A percentile compares a stretch with the other conserved stretches of the same genome.
phyloP scores from a whole-genome alignment of 2,113 vertebrate species.

The Diadophis punctatus region DNA sequence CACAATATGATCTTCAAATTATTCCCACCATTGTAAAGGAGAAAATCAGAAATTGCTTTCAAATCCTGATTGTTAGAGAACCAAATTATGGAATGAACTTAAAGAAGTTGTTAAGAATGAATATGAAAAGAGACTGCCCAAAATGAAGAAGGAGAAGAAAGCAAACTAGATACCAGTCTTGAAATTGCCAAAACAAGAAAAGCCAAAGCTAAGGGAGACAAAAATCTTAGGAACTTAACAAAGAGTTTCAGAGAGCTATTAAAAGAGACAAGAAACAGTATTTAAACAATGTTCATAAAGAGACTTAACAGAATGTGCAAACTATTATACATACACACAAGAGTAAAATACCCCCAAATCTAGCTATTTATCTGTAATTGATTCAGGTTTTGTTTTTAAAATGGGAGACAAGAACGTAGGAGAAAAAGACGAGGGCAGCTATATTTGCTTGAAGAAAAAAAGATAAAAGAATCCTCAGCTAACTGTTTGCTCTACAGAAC shows the following conservation, averaged over 20 bases:
- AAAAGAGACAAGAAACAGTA: too few species aligned
- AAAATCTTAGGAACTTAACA: too few species aligned
- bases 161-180: too few species aligned
- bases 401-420: neutral
- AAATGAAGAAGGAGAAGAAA: too few species aligned
- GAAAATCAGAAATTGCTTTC: neutral
- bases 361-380: neutral
- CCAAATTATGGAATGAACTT: too few species aligned
- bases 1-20: too few species aligned
- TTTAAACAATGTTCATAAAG: neutral
- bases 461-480: neutral
- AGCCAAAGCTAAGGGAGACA: too few species aligned
- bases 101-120: too few species aligned
- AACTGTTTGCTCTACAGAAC: neutral
- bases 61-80: neutral
- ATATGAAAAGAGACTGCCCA: too few species aligned
- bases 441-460: neutral
- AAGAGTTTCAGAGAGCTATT: too few species aligned
- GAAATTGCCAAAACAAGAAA: too few species aligned
- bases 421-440: neutral
- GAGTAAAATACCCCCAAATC: neutral
- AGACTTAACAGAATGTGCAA: neutral
- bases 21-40: too few species aligned
- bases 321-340: neutral
- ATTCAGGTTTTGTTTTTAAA: neutral